These are phyloP conservation scores for Herminia tarsipennalis DNA, from an alignment of 2,888 invertebrate species.

Conservation along the genomic window DNA sequence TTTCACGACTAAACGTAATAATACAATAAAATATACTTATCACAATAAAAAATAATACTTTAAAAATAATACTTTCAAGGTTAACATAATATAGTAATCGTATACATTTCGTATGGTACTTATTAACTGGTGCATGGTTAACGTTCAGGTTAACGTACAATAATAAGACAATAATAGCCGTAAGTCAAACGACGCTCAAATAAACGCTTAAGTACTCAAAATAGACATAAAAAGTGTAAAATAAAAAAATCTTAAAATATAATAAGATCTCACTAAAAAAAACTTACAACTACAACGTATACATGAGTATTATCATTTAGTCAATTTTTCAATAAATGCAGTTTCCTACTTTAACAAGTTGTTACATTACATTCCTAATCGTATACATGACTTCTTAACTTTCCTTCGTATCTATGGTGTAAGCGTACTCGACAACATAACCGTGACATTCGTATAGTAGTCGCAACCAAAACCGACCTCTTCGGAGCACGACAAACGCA, in stretches of 20 bases:
- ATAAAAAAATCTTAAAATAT: slow-evolving; percentile 59
- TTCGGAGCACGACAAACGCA: slow-evolving; percentile 50
- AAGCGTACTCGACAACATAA: slow-evolving; percentile 64
- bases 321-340: slow-evolving; percentile 80
- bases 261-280: slow-evolving; percentile 79
- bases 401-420: slow-evolving; percentile 43
- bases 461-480: slow-evolving; percentile 71
- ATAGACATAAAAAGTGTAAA: slow-evolving; percentile 52
- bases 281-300: slow-evolving; percentile 80
- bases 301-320: slow-evolving; percentile 83
- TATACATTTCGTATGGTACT: slow-evolving; percentile 73
- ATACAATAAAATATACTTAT: slow-evolving; percentile 78
- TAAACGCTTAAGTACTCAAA: slow-evolving; percentile 64
- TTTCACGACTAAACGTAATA: slow-evolving; percentile 72
- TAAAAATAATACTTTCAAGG: slow-evolving; percentile 79
- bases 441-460: slow-evolving; percentile 52
- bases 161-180: slow-evolving; percentile 55
- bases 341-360: slow-evolving; percentile 73
- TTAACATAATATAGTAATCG: slow-evolving; percentile 76
- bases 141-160: slow-evolving; percentile 34
- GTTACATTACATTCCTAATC: slow-evolving; percentile 71
- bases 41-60: slow-evolving; percentile 84
- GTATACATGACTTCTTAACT: slow-evolving; percentile 75
- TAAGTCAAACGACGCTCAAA: slow-evolving; percentile 57
- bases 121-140: slow-evolving; percentile 61